Evolutionary conservation across 2,113 vertebrate genomes (phyloP), one percentile per base, ranked within the genome.

Genomic region (Pholis gunnellus): DNA sequence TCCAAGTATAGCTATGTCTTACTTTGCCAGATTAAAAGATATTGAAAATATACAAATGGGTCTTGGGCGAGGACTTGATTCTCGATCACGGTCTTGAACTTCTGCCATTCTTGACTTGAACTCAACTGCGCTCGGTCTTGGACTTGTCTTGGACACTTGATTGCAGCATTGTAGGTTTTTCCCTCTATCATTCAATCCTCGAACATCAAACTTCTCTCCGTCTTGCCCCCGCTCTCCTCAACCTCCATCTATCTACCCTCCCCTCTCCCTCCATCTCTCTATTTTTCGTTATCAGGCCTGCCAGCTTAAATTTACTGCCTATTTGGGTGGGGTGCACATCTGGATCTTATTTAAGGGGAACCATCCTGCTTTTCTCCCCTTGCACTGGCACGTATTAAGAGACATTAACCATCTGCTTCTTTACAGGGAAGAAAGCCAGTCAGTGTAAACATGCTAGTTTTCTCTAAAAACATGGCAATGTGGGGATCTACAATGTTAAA

Each of bases 271-370:
- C 78, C 78, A 72, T 70, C 82, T 70, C 78, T 91, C 82, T 76
- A 78, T 82, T 81, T 89, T 82, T 83, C 50, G 82, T 95, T 96
- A 96, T 96, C 95, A 95, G 94, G 77, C 78, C 91, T 93, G 92
- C 91, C 88, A 95, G 86, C 78, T 87, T 89, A 87, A 93, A 94
- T 95, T 95, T 95, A 95, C 93, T 89, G 91, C 93, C 88, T 91
- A 85, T 92, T 90, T 93, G 94, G 92, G 94, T 94, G 91, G 92
- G 93, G 94, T 93, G 88, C 94, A 95, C 95, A 96, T 96, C 95
- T 96, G 95, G 95, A 94, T 93, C 87, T 91, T 92, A 94, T 96
- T 95, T 85, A 93, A 77, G 74, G 86, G 79, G 82, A 92, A 82
- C 89, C 88, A 91, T 92, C 88, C 88, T 86, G 87, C 86, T 91